Percentiles rank a stretch among this genome's conserved stretches.
Evolutionary conservation across 1,140 invertebrate genomes (phyloP).

Genomic region (Ostrea edulis): DNA sequence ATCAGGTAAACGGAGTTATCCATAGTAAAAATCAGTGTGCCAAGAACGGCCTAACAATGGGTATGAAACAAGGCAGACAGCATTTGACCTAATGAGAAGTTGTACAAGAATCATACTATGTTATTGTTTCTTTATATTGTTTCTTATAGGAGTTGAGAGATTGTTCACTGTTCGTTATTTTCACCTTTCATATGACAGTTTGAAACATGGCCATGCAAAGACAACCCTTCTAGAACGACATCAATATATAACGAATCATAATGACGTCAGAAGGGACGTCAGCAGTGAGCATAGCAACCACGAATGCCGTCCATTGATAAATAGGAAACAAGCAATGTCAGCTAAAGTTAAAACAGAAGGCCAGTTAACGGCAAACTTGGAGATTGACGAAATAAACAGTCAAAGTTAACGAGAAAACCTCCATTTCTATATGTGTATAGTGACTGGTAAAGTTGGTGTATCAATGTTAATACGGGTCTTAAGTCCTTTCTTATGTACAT

Average conservation of each 20-base stretch:
- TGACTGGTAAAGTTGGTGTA: not conserved
- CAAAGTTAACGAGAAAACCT: conserved; percentile 21
- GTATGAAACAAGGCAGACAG: too few species aligned
- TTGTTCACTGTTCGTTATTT: too few species aligned
- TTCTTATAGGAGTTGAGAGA: too few species aligned
- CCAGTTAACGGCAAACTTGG: not conserved
- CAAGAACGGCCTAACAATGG: too few species aligned
- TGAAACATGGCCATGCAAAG: not conserved
- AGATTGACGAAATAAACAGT: not conserved
- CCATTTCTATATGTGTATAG: conserved; percentile 3
- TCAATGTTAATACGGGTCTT: not conserved
- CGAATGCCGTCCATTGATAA: not conserved
- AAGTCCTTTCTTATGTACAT: not conserved
- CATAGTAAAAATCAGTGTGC: too few species aligned
- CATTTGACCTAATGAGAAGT: too few species aligned
- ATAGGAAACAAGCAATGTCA: not conserved
- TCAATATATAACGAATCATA: conserved; percentile 10
- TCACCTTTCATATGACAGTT: not conserved
- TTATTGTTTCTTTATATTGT: too few species aligned
- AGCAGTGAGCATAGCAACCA: not conserved
- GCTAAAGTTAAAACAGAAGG: not conserved
- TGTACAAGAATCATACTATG: too few species aligned
- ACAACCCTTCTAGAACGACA: not conserved
- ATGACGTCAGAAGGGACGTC: conserved; percentile 16
- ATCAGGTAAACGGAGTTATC: too few species aligned